phyloP scores from a whole-genome alignment of 2,797 vertebrate genomes.

The Sorex maritimensis region DNA sequence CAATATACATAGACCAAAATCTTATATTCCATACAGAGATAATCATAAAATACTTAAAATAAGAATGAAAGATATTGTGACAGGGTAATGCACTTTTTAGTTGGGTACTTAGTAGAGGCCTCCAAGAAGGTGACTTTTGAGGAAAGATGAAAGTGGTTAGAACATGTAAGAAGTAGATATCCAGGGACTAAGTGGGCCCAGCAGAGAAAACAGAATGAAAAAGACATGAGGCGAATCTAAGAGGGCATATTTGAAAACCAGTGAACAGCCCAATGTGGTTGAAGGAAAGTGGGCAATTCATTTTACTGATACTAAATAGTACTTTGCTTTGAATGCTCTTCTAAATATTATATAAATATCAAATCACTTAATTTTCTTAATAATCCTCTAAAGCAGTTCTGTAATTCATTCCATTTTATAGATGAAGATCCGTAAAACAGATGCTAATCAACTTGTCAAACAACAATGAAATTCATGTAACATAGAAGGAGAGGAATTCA shows the following conservation, averaged over 20 bases:
- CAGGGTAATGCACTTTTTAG: not conserved
- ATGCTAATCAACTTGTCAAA: too few relatives aligned
- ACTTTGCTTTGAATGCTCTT: not conserved
- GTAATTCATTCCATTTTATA: not conserved
- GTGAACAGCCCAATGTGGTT: not conserved
- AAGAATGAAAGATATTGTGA: not conserved
- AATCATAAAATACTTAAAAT: conserved; percentile 20
- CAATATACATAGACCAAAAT: not conserved
- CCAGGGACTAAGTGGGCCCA: not conserved
- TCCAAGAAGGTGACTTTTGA: conserved; percentile 26
- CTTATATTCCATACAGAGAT: conserved; percentile 2
- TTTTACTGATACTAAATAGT: not conserved
- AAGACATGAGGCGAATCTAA: not conserved
- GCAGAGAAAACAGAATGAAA: conserved; percentile 4
- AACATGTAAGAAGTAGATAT: not conserved
- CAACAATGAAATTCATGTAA: too few relatives aligned
- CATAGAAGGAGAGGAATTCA: not conserved
- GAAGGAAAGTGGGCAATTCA: conserved; percentile 4
- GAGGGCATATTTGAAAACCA: not conserved
- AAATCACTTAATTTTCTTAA: not conserved
- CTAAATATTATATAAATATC: conserved; percentile 30
- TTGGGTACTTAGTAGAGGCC: not conserved
- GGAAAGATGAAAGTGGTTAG: conserved; percentile 6
- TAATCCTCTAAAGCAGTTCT: not conserved
- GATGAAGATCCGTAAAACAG: not conserved